A percentile compares a stretch with the other conserved stretches of the same genome.
Evolutionary conservation across 2,797 vertebrate genomes (phyloP).

Genomic region (Melopsittacus undulatus): DNA sequence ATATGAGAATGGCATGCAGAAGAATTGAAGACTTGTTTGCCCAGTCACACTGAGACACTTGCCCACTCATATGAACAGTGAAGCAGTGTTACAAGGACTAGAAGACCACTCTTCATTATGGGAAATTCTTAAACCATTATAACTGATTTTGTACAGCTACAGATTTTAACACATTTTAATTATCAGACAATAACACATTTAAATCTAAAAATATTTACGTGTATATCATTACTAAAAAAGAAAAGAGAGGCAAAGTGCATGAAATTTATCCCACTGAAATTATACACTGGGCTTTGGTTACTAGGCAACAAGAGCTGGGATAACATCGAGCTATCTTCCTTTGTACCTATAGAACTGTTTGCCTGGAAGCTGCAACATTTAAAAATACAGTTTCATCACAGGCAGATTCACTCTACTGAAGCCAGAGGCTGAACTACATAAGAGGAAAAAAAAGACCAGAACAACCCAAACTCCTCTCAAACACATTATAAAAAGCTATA

Average conservation of each 20-base stretch:
- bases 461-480: background rate
- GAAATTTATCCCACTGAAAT: background rate
- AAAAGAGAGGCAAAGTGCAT: conserved; percentile 1
- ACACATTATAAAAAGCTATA: background rate
- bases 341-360: background rate
- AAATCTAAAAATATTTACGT: background rate
- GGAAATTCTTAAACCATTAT: background rate
- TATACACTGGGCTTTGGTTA: background rate
- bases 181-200: background rate
- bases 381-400: background rate
- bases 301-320: conserved; percentile 42
- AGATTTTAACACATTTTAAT: background rate
- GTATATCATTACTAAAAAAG: background rate
- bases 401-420: background rate
- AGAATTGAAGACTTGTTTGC: background rate
- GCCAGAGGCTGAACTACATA: background rate
- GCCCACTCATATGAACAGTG: background rate
- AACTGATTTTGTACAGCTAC: background rate
- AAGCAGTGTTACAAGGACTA: background rate
- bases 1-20: background rate
- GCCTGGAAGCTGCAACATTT: background rate
- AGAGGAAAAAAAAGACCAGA: background rate
- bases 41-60: background rate
- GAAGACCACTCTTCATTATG: background rate
- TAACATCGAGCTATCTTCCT: conserved; percentile 1